A percentile compares a stretch with the other conserved stretches of the same genome.
Conservation (phyloP, 2,797 vertebrate genomes). For the Pterois miles region DNA sequence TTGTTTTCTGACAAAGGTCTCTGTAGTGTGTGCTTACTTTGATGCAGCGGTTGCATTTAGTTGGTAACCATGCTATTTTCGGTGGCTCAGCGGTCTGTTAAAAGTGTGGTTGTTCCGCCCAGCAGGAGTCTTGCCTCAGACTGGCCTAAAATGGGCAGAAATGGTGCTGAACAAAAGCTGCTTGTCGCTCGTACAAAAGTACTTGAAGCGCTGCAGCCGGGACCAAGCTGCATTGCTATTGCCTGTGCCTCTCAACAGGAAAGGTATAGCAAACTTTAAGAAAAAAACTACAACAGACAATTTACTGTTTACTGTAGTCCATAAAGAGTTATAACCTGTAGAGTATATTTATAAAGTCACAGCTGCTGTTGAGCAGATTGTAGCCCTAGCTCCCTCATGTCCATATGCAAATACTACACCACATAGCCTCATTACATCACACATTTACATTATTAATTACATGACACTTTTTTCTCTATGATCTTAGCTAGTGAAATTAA, state of each 20-base stretch:
- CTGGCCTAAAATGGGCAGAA: slow-evolving; percentile 87
- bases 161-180: slow-evolving; percentile 85
- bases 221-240: slow-evolving; percentile 83
- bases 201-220: slow-evolving; percentile 83
- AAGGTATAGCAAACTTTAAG: slow-evolving; percentile 84
- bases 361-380: slow-evolving; percentile 62
- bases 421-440: slow-evolving; percentile 66
- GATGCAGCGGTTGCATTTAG: slow-evolving; percentile 76
- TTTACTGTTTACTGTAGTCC: slow-evolving; percentile 69
- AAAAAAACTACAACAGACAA: slow-evolving; percentile 73
- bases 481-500: slow-evolving; percentile 55
- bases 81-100: slow-evolving; percentile 83
- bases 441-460: slow-evolving; percentile 57
- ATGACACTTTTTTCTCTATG: slow-evolving; percentile 51
- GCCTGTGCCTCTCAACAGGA: slow-evolving; percentile 85
- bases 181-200: slow-evolving; percentile 85
- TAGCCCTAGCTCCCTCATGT: slow-evolving; percentile 58
- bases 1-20: slow-evolving; percentile 75
- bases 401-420: slow-evolving; percentile 55
- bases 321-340: slow-evolving; percentile 60
- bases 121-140: slow-evolving; percentile 85
- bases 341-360: slow-evolving; percentile 61
- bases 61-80: slow-evolving; percentile 82
- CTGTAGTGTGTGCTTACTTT: slow-evolving; percentile 76
- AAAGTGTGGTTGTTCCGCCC: slow-evolving; percentile 86